These are phyloP conservation scores for Chloroceryle amazona DNA, from an alignment of 2,797 vertebrate species.

Conservation along the genomic window DNA sequence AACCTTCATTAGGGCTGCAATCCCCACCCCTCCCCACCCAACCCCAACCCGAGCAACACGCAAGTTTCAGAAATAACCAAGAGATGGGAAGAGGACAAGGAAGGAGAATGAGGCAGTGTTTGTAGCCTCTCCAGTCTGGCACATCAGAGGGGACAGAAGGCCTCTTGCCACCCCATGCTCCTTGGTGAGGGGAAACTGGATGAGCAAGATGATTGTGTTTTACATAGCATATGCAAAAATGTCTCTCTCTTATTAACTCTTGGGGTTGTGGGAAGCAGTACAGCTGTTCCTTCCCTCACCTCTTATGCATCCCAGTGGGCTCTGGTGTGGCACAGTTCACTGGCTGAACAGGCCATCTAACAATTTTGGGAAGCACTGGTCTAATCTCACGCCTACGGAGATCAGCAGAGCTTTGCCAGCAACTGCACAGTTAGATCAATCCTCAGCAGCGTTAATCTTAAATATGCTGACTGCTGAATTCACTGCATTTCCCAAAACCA, in stretches of 20 bases:
- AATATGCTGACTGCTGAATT: not conserved
- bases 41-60: not conserved
- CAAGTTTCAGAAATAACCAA: not conserved
- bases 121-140: not conserved
- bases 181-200: not conserved
- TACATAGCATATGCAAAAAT: not conserved
- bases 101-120: not conserved
- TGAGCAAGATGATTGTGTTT: not conserved
- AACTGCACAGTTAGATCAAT: not conserved
- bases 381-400: not conserved
- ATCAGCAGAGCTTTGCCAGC: not conserved
- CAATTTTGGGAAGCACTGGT: not conserved
- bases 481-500: not conserved
- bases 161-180: not conserved
- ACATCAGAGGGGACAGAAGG: not conserved
- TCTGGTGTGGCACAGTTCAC: not conserved
- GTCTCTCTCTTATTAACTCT: not conserved
- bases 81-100: not conserved
- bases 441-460: not conserved
- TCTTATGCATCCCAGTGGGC: not conserved
- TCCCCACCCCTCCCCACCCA: not conserved
- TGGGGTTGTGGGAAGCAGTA: not conserved
- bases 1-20: not conserved
- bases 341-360: not conserved
- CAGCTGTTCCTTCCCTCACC: not conserved